Evolutionary conservation across 2,113 vertebrate genomes (phyloP).

Genomic region (Pelecanus crispus): DNA sequence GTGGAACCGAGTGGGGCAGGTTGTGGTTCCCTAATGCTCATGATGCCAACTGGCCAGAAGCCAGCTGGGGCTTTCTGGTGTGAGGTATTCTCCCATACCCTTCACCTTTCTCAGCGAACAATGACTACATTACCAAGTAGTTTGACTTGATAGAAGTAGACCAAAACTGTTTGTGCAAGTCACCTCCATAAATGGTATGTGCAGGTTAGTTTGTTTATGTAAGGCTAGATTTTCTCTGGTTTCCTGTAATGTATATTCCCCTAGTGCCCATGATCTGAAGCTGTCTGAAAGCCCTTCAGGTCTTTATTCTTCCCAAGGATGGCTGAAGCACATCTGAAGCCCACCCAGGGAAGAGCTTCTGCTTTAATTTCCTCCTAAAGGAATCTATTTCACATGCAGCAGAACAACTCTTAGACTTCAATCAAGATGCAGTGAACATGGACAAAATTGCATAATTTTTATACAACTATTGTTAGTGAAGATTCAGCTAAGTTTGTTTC

Average conservation of each 20-base stretch:
- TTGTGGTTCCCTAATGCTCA: background rate
- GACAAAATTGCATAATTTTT: background rate
- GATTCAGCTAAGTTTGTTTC: background rate
- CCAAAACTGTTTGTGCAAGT: background rate
- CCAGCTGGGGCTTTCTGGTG: background rate
- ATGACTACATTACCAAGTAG: background rate
- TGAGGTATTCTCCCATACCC: background rate
- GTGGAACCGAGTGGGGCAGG: background rate
- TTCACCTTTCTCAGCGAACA: background rate
- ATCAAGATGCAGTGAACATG: background rate
- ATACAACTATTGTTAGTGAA: background rate
- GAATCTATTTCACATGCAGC: background rate
- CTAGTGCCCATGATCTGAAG: background rate
- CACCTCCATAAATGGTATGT: background rate
- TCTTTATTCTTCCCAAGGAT: background rate
- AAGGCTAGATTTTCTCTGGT: background rate
- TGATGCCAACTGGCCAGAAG: background rate
- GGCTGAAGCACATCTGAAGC: background rate
- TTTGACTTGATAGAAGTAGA: background rate
- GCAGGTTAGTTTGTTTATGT: background rate
- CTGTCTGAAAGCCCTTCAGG: background rate
- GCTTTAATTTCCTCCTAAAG: background rate
- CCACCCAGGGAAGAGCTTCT: background rate
- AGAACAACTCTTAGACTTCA: background rate
- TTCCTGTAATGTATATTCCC: background rate